Conservation (phyloP, 2,113 vertebrate genomes). For the Nestor notabilis region DNA sequence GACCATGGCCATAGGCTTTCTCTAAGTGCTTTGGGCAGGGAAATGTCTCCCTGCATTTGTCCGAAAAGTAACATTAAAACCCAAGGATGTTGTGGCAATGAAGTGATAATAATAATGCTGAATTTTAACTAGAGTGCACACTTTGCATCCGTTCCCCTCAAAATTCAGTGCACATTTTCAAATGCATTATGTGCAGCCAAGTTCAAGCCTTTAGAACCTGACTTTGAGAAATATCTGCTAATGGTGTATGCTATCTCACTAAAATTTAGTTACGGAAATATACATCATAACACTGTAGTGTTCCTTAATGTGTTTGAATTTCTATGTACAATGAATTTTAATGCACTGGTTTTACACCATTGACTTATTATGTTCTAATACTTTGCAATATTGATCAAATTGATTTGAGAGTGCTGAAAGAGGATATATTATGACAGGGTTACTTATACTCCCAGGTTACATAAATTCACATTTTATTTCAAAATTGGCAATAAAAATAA, state of each 20-base stretch:
- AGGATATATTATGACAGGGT: neutral
- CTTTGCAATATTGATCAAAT: neutral
- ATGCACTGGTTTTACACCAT: neutral
- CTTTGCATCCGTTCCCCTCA: neutral
- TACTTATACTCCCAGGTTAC: neutral
- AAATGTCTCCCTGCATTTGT: conserved; percentile 11
- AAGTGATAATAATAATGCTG: conserved; percentile 1
- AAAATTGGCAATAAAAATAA: neutral
- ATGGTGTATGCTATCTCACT: neutral
- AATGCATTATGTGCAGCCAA: neutral
- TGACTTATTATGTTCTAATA: neutral
- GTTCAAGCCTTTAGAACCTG: neutral
- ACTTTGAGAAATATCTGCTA: neutral
- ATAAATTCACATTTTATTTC: neutral
- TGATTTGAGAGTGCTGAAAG: neutral
- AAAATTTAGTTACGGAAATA: conserved; percentile 10
- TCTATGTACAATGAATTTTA: neutral
- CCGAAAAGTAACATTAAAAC: conserved; percentile 3
- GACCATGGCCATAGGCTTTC: neutral
- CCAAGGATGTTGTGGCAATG: neutral
- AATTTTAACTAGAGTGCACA: neutral
- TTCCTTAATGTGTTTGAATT: neutral
- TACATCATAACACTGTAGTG: neutral
- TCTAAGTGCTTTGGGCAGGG: neutral
- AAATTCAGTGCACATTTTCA: neutral